Evolutionary conservation across 2,888 invertebrate genomes (phyloP), one percentile per base, ranked within the genome.

Genomic region (Uloborus plumipes): DNA sequence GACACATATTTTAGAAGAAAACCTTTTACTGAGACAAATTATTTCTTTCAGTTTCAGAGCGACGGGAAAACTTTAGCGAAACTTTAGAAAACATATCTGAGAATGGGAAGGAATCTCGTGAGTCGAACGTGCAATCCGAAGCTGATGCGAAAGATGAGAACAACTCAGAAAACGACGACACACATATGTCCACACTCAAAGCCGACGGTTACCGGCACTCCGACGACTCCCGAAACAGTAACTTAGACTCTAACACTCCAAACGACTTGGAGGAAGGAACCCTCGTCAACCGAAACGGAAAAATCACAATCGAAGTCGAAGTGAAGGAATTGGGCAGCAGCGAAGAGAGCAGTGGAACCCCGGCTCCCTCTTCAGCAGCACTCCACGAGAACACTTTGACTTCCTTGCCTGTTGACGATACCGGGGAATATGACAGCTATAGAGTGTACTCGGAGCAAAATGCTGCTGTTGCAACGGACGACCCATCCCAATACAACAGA

Each of bases 271-370:
- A 72, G 22, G 83, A 83, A 55, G 83, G 83, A 11, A 58, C 51
- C 0, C 49, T 83, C 3, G 58, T 83, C 20, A 83, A 83, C 47
- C 67, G 62, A 47, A 83, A 83, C 18, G 77, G 77, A 0, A 72
- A 83, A 39, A 55, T 83, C 31, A 77, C 77, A 20, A 83, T 83
- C 14, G 83, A 83, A 47, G 77, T 83, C 16, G 83, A 83, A 55
- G 76, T 82, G 20, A 83, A 83, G 31, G 83, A 83, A 39, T 39
- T 83, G 14, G 73, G 62, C 11, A 77, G 61, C 66, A 75, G 75
- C 55, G 72, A 76, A 22, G 76, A 55, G 20, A 73, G 72, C 14
- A 26, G 31, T 4, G 58, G 22, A 15, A 83, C 83, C 11, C 76
- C 76, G 16, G 66, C 51, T 18, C 62, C 71, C 4, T 7, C 71